Base-by-base conservation (phyloP, 2,113 vertebrate species). In the Gasterosteus aculeatus region DNA sequence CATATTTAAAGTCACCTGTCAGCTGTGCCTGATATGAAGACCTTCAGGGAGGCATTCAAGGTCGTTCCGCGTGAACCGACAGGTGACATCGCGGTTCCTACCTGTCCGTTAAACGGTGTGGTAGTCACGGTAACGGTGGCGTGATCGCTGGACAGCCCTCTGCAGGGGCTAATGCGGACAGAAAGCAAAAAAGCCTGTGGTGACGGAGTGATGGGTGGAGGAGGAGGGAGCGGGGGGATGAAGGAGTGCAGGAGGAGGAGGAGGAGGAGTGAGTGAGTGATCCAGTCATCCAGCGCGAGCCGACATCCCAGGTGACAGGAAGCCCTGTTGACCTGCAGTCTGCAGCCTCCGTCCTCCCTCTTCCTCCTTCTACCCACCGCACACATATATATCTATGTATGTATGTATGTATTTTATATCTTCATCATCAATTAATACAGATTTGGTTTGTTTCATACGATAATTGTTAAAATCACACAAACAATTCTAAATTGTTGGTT, bases 181-280 rank as follows among this genome's bases (percentile, higher is more conserved):
- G 44, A 84, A 49, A 67, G 39, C 62, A 62, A 80, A 54, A 26
- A 53, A 47, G 65, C 65, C 59, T 15, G 74, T 61, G 71, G 57
- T 78, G 83, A 82, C 2, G 53, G 72, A 77, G 80, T 74, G 80
- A 83, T 70, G 77, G 65, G 69, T 4, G 75, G 78, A 71, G 65
- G 67, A 76, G 61, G 75, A 67, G 76, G 68, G 49, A 46, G 22
- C 16, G 56, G 56, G 9, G 51, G 7, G 47, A 26, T 26, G 22
- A 26, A 26, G 22, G 22, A 26, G 22, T 26, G 22, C 22, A 26
- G 19, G 51, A 54, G 47, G 60, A 73, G 59, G 49, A 7, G 78
- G 82, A 38, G 74, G 63, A 77, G 46, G 49, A 39, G 33, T 65
- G 84, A 82, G 35, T 69, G 84, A 86, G 84, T 83, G 84, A 86